phyloP scores from a whole-genome alignment of 2,888 invertebrate genomes.

The Mylabris sibirica region DNA sequence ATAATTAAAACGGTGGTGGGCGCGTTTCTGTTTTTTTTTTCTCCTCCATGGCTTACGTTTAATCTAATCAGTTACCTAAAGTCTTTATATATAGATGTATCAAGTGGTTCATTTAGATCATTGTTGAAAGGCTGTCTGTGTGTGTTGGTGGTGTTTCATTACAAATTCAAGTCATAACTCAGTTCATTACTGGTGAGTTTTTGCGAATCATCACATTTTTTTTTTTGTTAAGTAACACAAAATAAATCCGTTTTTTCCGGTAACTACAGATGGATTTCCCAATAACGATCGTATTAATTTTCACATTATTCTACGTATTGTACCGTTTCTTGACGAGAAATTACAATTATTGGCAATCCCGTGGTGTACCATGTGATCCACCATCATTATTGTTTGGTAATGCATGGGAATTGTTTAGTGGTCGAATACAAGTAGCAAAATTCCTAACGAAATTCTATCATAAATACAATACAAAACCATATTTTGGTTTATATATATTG shows the following conservation, averaged over 20 bases:
- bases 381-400: conserved; percentile 47
- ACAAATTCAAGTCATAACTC: background rate
- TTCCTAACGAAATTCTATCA: conserved; percentile 55
- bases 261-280: background rate
- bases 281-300: conserved; percentile 25
- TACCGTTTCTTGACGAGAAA: conserved; percentile 43
- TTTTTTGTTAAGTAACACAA: no score
- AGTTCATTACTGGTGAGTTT: background rate
- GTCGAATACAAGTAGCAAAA: conserved; percentile 54
- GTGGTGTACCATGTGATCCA: conserved; percentile 45
- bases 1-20: no score
- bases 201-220: background rate
- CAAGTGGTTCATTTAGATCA: conserved; percentile 2
- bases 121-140: background rate
- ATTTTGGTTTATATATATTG: conserved; percentile 62
- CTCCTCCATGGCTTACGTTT: no score
- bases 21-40: no score
- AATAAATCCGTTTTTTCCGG: background rate
- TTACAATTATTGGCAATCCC: conserved; percentile 46
- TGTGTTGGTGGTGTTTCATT: background rate
- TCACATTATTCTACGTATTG: conserved; percentile 24
- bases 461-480: conserved; percentile 48
- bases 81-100: background rate
- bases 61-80: no score
- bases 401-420: conserved; percentile 48